phyloP scores from a whole-genome alignment of 1,140 invertebrate species.

The Camponotus vicinus region DNA sequence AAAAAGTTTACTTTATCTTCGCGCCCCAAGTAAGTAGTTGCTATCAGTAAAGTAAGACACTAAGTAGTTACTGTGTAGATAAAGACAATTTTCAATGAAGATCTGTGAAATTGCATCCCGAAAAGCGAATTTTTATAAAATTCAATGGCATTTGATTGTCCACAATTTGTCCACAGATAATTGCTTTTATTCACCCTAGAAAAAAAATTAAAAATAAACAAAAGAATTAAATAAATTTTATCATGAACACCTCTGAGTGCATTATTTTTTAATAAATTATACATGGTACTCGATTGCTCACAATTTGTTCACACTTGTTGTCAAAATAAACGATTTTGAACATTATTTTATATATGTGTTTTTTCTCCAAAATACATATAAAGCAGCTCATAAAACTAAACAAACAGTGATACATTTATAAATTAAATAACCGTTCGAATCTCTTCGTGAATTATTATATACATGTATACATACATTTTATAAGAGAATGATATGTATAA shows the following conservation, averaged over 20 bases:
- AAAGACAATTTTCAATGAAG: neutral
- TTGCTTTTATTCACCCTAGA: no score
- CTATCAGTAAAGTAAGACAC: neutral
- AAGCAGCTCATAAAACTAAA: slow-evolving; percentile 41
- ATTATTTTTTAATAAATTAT: no score
- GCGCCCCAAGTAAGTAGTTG: slow-evolving; percentile 18
- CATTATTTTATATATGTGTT: slow-evolving; percentile 47
- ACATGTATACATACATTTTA: slow-evolving; percentile 25
- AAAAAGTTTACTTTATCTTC: slow-evolving; percentile 38
- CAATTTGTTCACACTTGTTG: no score
- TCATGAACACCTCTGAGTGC: no score
- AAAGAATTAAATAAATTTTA: no score
- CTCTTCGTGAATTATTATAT: neutral
- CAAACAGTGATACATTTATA: slow-evolving; percentile 10
- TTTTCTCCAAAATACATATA: neutral
- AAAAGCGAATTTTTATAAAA: no score
- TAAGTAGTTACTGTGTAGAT: slow-evolving; percentile 19
- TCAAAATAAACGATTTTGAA: neutral
- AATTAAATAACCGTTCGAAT: neutral
- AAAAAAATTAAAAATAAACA: no score
- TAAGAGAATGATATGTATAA: slow-evolving; percentile 26
- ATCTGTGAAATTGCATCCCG: no score
- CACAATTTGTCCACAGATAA: no score
- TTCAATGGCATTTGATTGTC: no score
- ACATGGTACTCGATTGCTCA: no score